Evolutionary conservation across 2,113 vertebrate species (phyloP).

Genomic region (Dromaius novaehollandiae): DNA sequence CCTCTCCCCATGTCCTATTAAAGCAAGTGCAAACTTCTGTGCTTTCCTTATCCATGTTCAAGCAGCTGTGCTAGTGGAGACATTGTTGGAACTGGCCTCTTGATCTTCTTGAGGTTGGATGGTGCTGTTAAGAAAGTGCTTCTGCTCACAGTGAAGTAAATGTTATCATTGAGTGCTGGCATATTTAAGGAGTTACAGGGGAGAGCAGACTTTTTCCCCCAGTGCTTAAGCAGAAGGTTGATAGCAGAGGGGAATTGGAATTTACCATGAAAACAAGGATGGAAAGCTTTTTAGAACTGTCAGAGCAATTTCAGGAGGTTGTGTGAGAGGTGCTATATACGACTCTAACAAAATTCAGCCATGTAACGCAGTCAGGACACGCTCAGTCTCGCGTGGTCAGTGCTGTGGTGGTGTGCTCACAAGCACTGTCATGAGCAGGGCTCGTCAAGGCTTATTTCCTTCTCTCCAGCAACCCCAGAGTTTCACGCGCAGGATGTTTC

Average conservation of each 20-base stretch:
- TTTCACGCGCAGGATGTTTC: conserved; percentile 70
- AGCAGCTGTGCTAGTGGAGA: not conserved
- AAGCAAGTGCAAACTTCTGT: not conserved
- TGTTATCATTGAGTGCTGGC: not conserved
- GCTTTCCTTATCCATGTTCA: not conserved
- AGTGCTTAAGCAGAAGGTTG: not conserved
- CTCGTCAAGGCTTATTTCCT: not conserved
- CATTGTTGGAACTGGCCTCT: not conserved
- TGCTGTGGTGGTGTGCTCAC: not conserved
- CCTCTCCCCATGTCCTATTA: not conserved
- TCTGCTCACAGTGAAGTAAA: not conserved
- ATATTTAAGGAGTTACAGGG: not conserved
- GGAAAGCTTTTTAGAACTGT: not conserved
- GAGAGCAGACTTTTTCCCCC: not conserved
- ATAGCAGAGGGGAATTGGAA: not conserved
- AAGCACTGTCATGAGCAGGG: not conserved
- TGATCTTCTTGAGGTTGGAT: not conserved
- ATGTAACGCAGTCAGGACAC: accelerated
- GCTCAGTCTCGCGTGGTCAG: accelerated
- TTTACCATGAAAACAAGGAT: not conserved
- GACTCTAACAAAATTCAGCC: not conserved
- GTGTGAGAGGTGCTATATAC: not conserved
- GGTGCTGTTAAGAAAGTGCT: not conserved
- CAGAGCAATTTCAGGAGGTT: not conserved
- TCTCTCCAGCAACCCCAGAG: conserved; percentile 70